phyloP scores from a whole-genome alignment of 2,113 vertebrate species.

The Xenotilapia longispinis region DNA sequence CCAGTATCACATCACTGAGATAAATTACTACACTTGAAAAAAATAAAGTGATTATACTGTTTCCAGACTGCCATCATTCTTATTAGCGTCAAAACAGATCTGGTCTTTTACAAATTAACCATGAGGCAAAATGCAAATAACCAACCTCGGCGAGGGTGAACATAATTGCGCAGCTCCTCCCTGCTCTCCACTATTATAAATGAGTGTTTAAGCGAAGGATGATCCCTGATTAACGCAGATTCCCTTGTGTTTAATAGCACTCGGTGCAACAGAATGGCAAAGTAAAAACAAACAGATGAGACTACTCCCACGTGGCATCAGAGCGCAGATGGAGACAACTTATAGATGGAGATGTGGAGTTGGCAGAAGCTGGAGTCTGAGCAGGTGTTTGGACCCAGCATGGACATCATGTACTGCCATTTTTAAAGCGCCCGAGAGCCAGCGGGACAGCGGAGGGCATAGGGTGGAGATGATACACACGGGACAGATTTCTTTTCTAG shows the following conservation, averaged over 20 bases:
- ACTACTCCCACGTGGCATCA: conserved; percentile 44
- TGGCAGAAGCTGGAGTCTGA: conserved; percentile 34
- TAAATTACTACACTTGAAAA: neutral
- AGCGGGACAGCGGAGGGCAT: conserved; percentile 9
- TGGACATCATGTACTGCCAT: conserved; percentile 42
- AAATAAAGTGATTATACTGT: neutral
- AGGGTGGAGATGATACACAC: conserved; percentile 9
- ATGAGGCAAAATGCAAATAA: conserved; percentile 32
- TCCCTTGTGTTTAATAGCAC: conserved; percentile 55
- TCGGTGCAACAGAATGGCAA: conserved; percentile 45
- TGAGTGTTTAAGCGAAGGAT: conserved; percentile 29
- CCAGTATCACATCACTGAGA: neutral
- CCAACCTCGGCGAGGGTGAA: conserved; percentile 16
- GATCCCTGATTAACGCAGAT: conserved; percentile 52
- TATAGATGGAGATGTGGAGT: conserved; percentile 47
- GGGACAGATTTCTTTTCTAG: conserved; percentile 10
- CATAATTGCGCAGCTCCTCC: conserved; percentile 30
- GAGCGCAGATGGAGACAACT: conserved; percentile 61
- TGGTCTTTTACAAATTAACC: conserved; percentile 4
- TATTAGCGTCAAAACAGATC: neutral
- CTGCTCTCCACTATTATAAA: neutral
- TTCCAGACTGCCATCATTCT: neutral
- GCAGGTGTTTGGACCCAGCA: conserved; percentile 62
- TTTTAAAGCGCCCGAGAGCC: conserved; percentile 22
- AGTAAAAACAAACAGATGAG: conserved; percentile 66